These are phyloP conservation scores for Thripadectes ignobilis DNA, from an alignment of 2,797 vertebrate species.

Conservation along the genomic window DNA sequence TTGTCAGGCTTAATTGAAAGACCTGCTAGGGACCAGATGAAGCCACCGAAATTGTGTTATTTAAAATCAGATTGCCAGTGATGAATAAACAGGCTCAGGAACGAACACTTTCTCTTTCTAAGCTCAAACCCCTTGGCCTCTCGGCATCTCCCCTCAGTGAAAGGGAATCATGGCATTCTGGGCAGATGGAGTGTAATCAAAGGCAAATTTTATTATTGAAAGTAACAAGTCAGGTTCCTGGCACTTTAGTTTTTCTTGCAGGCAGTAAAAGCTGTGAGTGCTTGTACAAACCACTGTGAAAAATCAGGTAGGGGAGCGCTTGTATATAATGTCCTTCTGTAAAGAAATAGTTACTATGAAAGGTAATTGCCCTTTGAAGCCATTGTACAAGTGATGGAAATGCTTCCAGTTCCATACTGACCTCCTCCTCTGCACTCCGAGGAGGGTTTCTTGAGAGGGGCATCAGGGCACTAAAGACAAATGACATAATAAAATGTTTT, in stretches of 20 bases:
- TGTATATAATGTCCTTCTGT: background rate
- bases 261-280: background rate
- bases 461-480: background rate
- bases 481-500: background rate
- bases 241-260: background rate
- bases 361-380: background rate
- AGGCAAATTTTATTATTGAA: constrained; percentile 1
- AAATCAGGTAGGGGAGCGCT: background rate
- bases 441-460: background rate
- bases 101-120: background rate
- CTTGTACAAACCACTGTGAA: background rate
- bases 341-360: background rate
- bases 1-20: constrained; percentile 41
- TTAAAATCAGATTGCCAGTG: constrained; percentile 34
- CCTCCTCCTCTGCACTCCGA: background rate
- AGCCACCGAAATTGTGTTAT: background rate
- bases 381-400: background rate
- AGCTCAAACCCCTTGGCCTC: background rate
- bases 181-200: background rate
- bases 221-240: background rate
- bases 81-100: constrained; percentile 35
- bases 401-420: background rate
- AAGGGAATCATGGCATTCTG: background rate
- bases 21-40: background rate
- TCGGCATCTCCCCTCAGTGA: background rate